Evolutionary conservation across 2,797 vertebrate genomes (phyloP).

Genomic region (Telmatherina bonti): DNA sequence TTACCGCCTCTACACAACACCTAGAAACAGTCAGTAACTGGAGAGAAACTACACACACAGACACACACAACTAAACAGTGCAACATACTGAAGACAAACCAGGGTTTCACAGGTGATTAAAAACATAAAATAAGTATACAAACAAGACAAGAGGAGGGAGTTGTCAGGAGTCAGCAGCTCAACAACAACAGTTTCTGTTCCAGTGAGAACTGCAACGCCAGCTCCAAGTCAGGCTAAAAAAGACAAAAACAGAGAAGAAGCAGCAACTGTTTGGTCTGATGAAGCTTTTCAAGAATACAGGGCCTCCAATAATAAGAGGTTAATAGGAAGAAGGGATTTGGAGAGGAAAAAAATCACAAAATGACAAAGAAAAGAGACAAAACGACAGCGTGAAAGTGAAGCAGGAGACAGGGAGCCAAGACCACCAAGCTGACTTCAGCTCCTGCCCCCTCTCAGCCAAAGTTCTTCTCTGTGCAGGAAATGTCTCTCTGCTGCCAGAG

Average conservation of each 20-base stretch:
- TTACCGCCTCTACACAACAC: constrained; percentile 52
- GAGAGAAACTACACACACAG: constrained; percentile 37
- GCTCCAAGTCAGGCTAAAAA: constrained; percentile 14
- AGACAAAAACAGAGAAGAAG: neutral
- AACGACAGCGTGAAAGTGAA: constrained; percentile 39
- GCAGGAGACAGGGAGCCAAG: constrained; percentile 81
- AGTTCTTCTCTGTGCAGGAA: constrained; percentile 74
- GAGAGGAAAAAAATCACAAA: constrained; percentile 9
- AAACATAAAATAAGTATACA: constrained; percentile 60
- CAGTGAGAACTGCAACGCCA: constrained; percentile 31
- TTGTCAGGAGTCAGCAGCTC: constrained; percentile 52
- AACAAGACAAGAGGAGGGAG: constrained; percentile 53
- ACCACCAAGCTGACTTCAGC: constrained; percentile 81
- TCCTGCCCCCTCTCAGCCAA: constrained; percentile 73
- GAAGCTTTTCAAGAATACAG: constrained; percentile 31
- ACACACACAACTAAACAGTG: constrained; percentile 21
- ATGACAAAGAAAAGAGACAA: constrained; percentile 31
- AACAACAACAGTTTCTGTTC: constrained; percentile 61
- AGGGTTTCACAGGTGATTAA: constrained; percentile 66
- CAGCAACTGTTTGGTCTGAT: constrained; percentile 35
- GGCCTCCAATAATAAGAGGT: constrained; percentile 33
- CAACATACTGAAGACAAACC: constrained; percentile 31
- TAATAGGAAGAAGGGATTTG: constrained; percentile 10
- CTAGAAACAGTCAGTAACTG: constrained; percentile 56
- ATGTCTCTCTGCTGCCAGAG: constrained; percentile 56